phyloP scores from a whole-genome alignment of 1,140 invertebrate species.

The Varroa destructor region DNA sequence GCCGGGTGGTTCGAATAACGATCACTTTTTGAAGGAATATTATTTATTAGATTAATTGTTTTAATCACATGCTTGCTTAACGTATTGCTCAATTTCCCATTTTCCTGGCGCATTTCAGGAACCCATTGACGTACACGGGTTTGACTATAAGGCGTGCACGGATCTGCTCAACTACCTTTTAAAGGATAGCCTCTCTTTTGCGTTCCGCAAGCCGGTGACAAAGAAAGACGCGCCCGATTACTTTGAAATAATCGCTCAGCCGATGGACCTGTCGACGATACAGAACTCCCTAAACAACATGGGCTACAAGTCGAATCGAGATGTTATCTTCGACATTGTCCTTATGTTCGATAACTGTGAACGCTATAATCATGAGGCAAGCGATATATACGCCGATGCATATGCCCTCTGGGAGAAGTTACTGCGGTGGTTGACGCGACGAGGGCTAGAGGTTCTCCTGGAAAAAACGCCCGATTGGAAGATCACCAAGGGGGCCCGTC shows the following conservation, averaged over 20 bases:
- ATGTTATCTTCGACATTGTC: conserved; percentile 56
- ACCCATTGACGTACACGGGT: conserved; percentile 3
- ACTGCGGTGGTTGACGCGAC: not conserved
- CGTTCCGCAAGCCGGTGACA: conserved; percentile 37
- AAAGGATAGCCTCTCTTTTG: conserved; percentile 1
- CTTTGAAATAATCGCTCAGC: conserved; percentile 80
- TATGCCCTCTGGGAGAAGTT: conserved; percentile 48
- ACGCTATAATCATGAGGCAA: conserved; percentile 88
- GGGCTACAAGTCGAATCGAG: conserved; percentile 50
- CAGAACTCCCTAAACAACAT: conserved; percentile 67
- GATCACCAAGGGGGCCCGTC: too few relatives aligned
- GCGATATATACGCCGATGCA: conserved; percentile 84
- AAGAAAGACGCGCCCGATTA: conserved; percentile 91
- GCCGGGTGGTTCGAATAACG: too few relatives aligned
- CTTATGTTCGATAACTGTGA: conserved; percentile 92
- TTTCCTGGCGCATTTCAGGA: not conserved
- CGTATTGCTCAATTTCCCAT: too few relatives aligned
- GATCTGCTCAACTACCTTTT: not conserved
- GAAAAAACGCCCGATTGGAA: too few relatives aligned
- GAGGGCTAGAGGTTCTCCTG: too few relatives aligned
- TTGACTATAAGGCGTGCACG: conserved; percentile 20
- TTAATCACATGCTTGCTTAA: too few relatives aligned
- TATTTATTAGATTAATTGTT: too few relatives aligned
- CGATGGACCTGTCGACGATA: conserved; percentile 88
- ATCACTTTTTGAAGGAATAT: too few relatives aligned